Evolutionary conservation across 2,888 invertebrate species (phyloP).

Genomic region (Eupithecia subfuscata): DNA sequence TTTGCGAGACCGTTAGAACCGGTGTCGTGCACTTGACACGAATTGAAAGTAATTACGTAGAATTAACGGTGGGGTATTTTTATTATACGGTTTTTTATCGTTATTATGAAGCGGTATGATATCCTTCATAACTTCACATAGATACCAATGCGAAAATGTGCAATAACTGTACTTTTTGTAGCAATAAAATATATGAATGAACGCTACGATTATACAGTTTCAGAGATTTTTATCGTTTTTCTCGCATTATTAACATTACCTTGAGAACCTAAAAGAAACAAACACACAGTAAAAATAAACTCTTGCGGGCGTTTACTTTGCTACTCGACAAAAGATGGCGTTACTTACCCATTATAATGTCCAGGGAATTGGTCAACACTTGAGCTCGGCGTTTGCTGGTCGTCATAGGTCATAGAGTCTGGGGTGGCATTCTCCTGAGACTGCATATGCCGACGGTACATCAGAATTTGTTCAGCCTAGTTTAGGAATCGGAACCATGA

Average conservation of each 20-base stretch:
- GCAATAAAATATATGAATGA: background rate
- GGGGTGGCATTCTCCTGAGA: conserved; percentile 44
- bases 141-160: background rate
- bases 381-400: conserved; percentile 95
- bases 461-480: conserved; percentile 41
- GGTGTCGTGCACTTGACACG: conserved; percentile 37
- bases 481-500: conserved; percentile 38
- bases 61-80: conserved; percentile 22
- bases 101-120: conserved; percentile 6
- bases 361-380: conserved; percentile 92
- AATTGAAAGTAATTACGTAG: conserved; percentile 29
- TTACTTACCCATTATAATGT: conserved; percentile 90
- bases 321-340: conserved; percentile 52
- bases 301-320: background rate
- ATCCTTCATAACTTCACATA: conserved; percentile 5
- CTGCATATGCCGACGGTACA: conserved; percentile 41
- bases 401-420: conserved; percentile 85
- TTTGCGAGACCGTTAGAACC: conserved; percentile 49
- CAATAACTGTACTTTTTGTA: conserved; percentile 1
- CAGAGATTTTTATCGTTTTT: background rate
- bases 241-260: background rate
- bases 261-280: background rate
- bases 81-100: conserved; percentile 9
- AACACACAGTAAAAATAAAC: background rate
- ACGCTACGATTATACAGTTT: background rate